Base-by-base conservation (phyloP, 2,797 vertebrate species). In the Pseudochirops cupreus region DNA sequence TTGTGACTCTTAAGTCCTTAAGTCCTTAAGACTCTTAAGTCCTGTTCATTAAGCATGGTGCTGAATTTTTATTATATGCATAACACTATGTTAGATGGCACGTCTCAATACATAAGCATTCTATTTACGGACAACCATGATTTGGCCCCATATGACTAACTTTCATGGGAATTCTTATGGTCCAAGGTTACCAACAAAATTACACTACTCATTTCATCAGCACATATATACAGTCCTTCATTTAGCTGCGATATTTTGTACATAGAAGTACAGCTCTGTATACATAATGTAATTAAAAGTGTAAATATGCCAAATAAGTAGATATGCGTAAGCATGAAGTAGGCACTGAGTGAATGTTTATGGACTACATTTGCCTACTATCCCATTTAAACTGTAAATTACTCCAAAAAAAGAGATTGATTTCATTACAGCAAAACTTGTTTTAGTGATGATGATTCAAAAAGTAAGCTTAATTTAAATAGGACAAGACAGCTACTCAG, bases 311-410 rank as follows among this genome's bases (percentile, higher is more conserved):
- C 24, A 87, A 46, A 46, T 24, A 26, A 11, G 7, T 12, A 87
- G 74, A 87, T 87, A 50, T 50, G 10, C 4, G 6, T 46, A 46
- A 82, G 39, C n/a, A 26, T 18, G 18, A 0, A 53, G 62, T 46
- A 74, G 90, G 13, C n/a, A 46, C 55, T 50, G 10, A 14, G 11
- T 1, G 56, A 92, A 91, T 0, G 21, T 46, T 82, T 82, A 82
- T 21, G 21, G 67, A 67, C n/a, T 74, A 82, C 46, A 24, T 46
- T 46, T 82, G 21, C 9, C 67, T 82, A 74, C 50, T 58, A 92
- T 97, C 93, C 59, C 14, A 26, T 93, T 93, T 52, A n/a, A n/a
- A 92, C 4, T 53, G n/a, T 74, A 74, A 90, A 82, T 14, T n/a
- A 92, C 82, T 39, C 11, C 28, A n/a, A 82, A 0, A 1, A 92